Evolutionary conservation across 1,140 invertebrate species (phyloP).

Genomic region (Phthorimaea operculella): DNA sequence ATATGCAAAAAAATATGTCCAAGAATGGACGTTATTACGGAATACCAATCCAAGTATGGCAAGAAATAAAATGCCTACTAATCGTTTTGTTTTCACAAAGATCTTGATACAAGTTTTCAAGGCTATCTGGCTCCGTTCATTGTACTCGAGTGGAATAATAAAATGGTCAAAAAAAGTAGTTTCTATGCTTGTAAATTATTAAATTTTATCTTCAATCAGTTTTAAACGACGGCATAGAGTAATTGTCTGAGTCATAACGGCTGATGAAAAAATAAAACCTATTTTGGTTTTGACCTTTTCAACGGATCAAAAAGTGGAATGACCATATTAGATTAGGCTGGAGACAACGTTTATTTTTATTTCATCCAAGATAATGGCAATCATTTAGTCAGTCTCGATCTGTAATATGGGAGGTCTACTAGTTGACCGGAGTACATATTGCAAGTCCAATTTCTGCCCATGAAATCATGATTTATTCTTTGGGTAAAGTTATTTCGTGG

Average conservation of each 20-base stretch:
- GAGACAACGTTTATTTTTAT: too few species aligned
- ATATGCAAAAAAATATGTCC: neutral
- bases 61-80: neutral
- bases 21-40: neutral
- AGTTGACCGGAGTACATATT: too few species aligned
- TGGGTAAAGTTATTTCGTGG: too few species aligned
- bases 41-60: neutral
- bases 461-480: too few species aligned
- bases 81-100: constrained; percentile 1
- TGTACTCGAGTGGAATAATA: constrained; percentile 28
- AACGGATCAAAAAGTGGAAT: too few species aligned
- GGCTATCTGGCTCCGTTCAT: constrained; percentile 48
- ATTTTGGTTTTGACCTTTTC: too few species aligned
- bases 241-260: neutral
- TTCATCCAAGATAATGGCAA: too few species aligned
- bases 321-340: too few species aligned
- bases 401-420: too few species aligned
- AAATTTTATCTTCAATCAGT: neutral
- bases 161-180: neutral
- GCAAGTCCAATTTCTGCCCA: too few species aligned
- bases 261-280: too few species aligned
- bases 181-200: constrained; percentile 1
- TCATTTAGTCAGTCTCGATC: too few species aligned
- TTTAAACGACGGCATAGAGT: neutral
- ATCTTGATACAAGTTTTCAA: constrained; percentile 40